Conservation (phyloP, 1,140 invertebrate genomes). For the Orchestia grillus region DNA sequence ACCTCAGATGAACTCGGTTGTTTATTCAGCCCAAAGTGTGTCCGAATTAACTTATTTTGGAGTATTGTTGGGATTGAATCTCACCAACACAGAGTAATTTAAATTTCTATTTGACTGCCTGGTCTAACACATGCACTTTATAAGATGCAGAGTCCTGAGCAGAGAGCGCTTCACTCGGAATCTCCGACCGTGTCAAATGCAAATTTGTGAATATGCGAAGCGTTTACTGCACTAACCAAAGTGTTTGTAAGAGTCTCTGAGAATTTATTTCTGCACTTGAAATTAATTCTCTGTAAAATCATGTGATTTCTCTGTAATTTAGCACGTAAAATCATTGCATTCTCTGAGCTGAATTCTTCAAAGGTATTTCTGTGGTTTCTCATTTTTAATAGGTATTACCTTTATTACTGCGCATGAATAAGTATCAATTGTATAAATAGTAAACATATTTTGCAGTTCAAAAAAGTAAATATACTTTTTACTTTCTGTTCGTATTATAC, state of each 20-base stretch:
- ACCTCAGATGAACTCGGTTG: background rate
- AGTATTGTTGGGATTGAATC: background rate
- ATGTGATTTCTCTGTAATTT: no score
- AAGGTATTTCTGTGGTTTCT: background rate
- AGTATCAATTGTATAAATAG: no score
- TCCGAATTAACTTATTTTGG: background rate
- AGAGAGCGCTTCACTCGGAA: background rate
- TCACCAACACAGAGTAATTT: background rate
- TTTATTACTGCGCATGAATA: background rate
- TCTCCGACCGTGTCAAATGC: background rate
- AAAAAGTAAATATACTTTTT: no score
- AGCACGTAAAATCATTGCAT: no score
- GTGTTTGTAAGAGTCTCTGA: background rate
- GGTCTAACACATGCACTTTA: background rate
- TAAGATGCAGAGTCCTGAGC: background rate
- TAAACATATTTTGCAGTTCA: no score
- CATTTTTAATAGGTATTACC: background rate
- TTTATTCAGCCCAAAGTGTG: background rate
- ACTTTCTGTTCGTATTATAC: background rate
- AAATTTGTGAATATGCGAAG: background rate
- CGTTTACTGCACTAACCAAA: background rate
- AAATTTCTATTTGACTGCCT: background rate
- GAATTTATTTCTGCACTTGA: background rate
- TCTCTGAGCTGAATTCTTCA: background rate
- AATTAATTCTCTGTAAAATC: no score